Evolutionary conservation across 30 jellyfish, hydroid and myxozoan species (phyloP), one percentile per base, ranked within the genome.

Genomic region (Chironex yamaguchii): DNA sequence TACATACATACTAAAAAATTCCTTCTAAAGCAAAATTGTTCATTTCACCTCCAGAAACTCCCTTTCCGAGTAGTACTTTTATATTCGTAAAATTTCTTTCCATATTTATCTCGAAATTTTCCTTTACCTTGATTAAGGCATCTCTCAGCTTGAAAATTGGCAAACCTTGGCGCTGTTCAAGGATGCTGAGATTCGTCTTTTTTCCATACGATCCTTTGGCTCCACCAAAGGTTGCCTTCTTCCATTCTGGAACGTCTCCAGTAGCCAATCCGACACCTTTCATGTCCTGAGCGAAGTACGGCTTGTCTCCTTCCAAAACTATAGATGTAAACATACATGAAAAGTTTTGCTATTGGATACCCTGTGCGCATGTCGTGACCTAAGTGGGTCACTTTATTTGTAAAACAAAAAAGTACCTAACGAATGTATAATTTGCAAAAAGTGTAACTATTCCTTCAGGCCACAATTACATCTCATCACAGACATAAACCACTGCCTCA

Each of bases 241-340:
- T 95, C 99, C 99, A 95, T 49, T 95, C 99, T 22, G 99, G 99
- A 20, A 95, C 95, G 52, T 95, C 99, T 70, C 81, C 93, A 9
- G 97, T 81, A 27, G 89, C 80, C 70, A 93, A 1, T 3, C 96
- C 97, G n/a, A 78, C 86, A 23, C 98, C 97, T 27, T 86, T 65
- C 67, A 83, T 34, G 66, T 95, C 99, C 81, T 95, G 99, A n/a
- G 99, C 99, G 80, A 95, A 95, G 24, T 78, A 85, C 23, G 98
- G 97, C 83, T 93, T 93, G 42, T 86, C 99, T n/a, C 99, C 99
- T 75, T 94, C 99, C 30, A 74, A 79, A 52, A 91, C 99, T 94
- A 81, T 20, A 64, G 54, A 14, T 26, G n/a, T n/a, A n/a, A n/a
- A n/a, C n/a, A n/a, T n/a, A n/a, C n/a, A n/a, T n/a, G n/a, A n/a